These are phyloP conservation scores for Mareca penelope DNA, from an alignment of 2,797 vertebrate genomes.

Conservation along the genomic window DNA sequence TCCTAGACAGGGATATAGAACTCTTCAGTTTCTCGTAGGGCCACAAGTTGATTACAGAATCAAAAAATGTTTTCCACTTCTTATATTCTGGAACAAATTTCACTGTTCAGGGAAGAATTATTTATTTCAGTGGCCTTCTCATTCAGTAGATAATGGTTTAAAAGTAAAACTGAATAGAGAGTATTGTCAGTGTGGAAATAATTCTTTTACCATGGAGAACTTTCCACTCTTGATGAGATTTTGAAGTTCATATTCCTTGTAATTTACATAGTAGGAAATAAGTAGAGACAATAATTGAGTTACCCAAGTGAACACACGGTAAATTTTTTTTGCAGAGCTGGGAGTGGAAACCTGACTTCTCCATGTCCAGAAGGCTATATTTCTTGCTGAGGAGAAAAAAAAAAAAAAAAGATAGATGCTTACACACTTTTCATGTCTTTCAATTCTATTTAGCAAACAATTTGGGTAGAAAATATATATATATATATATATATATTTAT, in stretches of 20 bases:
- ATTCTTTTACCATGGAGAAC: neutral
- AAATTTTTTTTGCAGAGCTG: neutral
- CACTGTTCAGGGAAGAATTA: neutral
- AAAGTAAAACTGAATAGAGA: neutral
- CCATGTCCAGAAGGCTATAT: neutral
- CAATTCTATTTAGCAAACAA: neutral
- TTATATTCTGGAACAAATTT: neutral
- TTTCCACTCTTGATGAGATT: neutral
- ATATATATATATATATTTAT: neutral
- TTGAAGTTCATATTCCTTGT: neutral
- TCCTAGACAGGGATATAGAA: neutral
- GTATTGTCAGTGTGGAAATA: neutral
- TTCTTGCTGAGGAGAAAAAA: neutral
- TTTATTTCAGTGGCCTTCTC: neutral
- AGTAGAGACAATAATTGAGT: neutral
- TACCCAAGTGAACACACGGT: neutral
- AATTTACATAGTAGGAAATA: constrained; percentile 21
- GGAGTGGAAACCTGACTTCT: neutral
- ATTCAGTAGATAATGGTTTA: neutral
- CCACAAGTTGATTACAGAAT: neutral
- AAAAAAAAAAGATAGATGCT: neutral
- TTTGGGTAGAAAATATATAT: neutral
- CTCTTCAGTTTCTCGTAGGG: neutral
- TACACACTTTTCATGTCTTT: neutral
- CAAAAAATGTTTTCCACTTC: neutral